phyloP scores from a whole-genome alignment of 2,888 invertebrate genomes.

The Apeira syringaria region DNA sequence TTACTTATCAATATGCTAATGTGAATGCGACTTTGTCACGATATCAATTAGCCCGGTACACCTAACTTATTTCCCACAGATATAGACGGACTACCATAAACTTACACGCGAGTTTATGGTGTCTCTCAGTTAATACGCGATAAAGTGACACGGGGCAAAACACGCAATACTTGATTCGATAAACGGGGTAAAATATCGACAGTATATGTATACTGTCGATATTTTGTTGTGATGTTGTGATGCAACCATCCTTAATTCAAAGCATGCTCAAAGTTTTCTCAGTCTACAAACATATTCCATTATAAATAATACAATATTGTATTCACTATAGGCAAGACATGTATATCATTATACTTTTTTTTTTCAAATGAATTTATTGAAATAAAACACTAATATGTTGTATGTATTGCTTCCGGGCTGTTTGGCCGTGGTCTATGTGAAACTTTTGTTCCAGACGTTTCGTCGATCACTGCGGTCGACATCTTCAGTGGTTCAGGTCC shows the following conservation, averaged over 20 bases:
- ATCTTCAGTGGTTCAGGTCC: too few species aligned
- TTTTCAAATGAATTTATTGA: too few species aligned
- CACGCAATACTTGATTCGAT: slow-evolving; percentile 69
- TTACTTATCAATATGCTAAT: slow-evolving; percentile 21
- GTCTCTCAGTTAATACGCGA: slow-evolving; percentile 15
- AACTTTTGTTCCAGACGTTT: too few species aligned
- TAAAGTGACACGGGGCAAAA: slow-evolving; percentile 28
- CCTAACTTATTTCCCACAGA: slow-evolving; percentile 61
- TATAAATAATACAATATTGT: too few species aligned
- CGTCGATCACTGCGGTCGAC: too few species aligned
- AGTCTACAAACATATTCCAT: too few species aligned
- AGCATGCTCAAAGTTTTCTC: too few species aligned
- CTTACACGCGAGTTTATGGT: slow-evolving; percentile 15
- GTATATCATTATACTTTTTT: too few species aligned
- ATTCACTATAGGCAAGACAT: too few species aligned
- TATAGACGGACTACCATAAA: slow-evolving; percentile 51
- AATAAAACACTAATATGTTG: too few species aligned
- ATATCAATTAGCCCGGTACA: slow-evolving; percentile 55
- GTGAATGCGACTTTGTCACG: slow-evolving; percentile 42
- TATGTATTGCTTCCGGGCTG: too few species aligned
- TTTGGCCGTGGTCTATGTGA: too few species aligned
- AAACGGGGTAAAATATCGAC: slow-evolving; percentile 64
- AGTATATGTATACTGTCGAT: slow-evolving; percentile 51
- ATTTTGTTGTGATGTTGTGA: slow-evolving; percentile 44
- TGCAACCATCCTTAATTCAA: slow-evolving; percentile 61